Evolutionary conservation across 2,888 invertebrate genomes (phyloP), one percentile per base, ranked within the genome.

Genomic region (Euspilapteryx auroguttella): DNA sequence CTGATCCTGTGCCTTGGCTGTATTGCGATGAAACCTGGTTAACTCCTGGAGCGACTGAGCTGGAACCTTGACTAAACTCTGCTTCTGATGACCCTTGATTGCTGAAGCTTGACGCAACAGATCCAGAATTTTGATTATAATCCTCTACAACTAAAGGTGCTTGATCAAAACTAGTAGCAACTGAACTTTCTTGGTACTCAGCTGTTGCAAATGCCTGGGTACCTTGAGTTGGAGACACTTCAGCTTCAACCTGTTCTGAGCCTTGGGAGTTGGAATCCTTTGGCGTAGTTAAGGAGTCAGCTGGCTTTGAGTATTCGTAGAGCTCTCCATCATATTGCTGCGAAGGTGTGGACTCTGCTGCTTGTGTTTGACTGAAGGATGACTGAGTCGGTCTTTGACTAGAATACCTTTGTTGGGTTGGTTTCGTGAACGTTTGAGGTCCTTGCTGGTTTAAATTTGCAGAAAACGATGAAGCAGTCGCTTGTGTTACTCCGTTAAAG

Each of bases 261-360:
- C 30, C 26, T 40, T 34, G 29, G 40, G 36, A 11, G 37, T 28
- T 12, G 49, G 35, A 17, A 9, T 25, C 25, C 17, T 17, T 17
- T 6, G 27, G 17, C 8, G 44, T 38, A 12, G 55, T 45, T 1
- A 55, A 34, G 22, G 40, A 38, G 31, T 47, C 43, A 10, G 44
- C 40, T 23, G 65, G 66, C 28, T 65, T 65, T 22, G 43, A 59
- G 33, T 65, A 65, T 34, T 66, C 50, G 31, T 66, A 64, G 34
- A 66, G 39, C 40, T 54, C 48, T 12, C 53, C 51, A 6, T 36
- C 38, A 25, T 51, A 49, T 31, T 50, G 49, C 21, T 47, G 48
- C 5, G 17, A 17, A 17, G 17, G 17, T 5, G 8, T 6, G 17
- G 5, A 6, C 17, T 17, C 17, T 6, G 5, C 5, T 6, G 21